Evolutionary conservation across 2,113 vertebrate genomes (phyloP).

Genomic region (Ceuthmochares aereus): DNA sequence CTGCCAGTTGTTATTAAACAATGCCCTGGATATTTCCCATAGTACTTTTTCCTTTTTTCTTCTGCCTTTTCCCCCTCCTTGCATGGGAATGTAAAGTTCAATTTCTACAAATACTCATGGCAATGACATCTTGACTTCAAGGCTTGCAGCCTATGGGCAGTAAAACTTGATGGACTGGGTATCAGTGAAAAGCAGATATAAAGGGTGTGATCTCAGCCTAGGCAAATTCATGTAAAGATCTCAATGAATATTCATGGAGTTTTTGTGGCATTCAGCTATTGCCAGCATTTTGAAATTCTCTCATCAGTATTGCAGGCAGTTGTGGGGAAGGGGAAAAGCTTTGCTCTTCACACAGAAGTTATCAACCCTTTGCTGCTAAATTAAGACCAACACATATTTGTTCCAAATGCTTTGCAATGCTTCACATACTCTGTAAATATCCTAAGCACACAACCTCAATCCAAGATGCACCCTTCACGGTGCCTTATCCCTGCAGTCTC

Average conservation of each 20-base stretch:
- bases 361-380: not conserved
- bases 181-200: not conserved
- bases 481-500: not conserved
- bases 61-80: not conserved
- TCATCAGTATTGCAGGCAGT: not conserved
- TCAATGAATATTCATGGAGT: not conserved
- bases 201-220: not conserved
- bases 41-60: not conserved
- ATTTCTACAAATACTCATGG: not conserved
- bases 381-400: not conserved
- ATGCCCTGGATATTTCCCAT: not conserved
- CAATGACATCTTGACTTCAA: not conserved
- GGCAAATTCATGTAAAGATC: not conserved
- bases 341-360: not conserved
- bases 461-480: not conserved
- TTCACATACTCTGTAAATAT: not conserved
- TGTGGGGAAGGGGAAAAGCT: not conserved
- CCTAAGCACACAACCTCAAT: not conserved
- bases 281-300: not conserved
- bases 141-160: not conserved
- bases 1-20: not conserved
- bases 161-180: not conserved
- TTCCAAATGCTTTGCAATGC: not conserved
- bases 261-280: not conserved
- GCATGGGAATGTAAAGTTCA: not conserved